Evolutionary conservation across 2,113 vertebrate genomes (phyloP), one percentile per base, ranked within the genome.

Genomic region (Solea senegalensis): DNA sequence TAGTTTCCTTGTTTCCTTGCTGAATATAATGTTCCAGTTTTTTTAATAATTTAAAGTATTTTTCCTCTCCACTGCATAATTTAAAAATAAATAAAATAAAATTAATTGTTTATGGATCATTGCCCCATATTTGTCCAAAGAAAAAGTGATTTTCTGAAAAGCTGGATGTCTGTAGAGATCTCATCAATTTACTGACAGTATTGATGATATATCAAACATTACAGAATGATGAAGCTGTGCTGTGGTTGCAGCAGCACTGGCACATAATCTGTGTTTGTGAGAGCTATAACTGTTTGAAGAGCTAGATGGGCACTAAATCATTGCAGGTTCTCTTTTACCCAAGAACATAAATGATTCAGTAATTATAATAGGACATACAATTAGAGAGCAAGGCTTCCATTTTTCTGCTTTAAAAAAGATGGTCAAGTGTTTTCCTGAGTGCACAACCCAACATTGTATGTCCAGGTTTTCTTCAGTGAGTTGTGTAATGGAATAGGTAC

Each of bases 191-290:
- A 6, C 44, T 64, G 66, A 73, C 57, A 70, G 57, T 60, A 54
- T 75, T 80, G 60, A 78, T 82, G 65, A 72, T 86, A 73, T 5
- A 1, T 45, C 46, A 52, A 21, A 44, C 57, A 50, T 16, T 21
- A 54, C 40, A 56, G 50, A 26, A 51, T 85, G 68, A 82, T 83
- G 65, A 78, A 76, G 60, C 64, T 71, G 56, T 65, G 14, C 46
- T 69, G 55, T 50, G 45, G 50, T 44, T 44, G 58, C 50, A 39
- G 56, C 48, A 49, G 60, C 54, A 11, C 2, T 45, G 13, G 15
- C n/a, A 39, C 44, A 57, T 82, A 63, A 80, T 50, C 52, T 77
- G 55, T 63, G 53, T 9, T 53, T 26, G 16, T 65, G 49, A 44
- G 51, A 69, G 61, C 43, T 15, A 51, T 57, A 34, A 39, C 21